Evolutionary conservation across 2,797 vertebrate species (phyloP).

Genomic region (Lacerta viridis): DNA sequence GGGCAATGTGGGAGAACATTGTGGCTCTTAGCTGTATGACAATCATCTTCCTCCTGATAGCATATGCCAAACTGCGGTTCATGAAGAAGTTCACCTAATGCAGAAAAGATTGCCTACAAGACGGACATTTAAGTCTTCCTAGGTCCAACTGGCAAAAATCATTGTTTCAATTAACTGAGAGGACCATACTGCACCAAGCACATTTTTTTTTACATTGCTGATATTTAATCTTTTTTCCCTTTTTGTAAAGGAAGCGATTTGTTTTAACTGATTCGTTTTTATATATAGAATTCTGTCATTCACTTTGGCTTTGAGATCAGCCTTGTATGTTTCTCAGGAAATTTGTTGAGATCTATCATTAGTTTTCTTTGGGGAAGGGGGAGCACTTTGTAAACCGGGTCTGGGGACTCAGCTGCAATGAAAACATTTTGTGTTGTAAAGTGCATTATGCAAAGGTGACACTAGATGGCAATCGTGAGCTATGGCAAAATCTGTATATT

Average conservation of each 20-base stretch:
- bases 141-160: not conserved
- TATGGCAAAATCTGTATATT: too few species aligned
- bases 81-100: constrained; percentile 77
- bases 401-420: too few species aligned
- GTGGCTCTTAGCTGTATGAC: constrained; percentile 76
- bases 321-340: not conserved
- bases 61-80: constrained; percentile 74
- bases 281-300: not conserved
- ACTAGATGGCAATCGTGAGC: too few species aligned
- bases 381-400: not conserved
- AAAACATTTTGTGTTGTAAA: too few species aligned
- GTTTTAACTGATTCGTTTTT: not conserved
- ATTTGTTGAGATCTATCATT: constrained; percentile 1
- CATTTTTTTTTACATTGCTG: not conserved
- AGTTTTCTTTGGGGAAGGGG: not conserved
- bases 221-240: too few species aligned
- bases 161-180: too few species aligned
- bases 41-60: constrained; percentile 73
- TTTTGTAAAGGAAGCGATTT: too few species aligned
- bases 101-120: constrained; percentile 15
- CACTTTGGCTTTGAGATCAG: not conserved
- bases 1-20: constrained; percentile 78
- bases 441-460: too few species aligned
- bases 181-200: not conserved
- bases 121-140: not conserved